Percentiles rank a stretch among this genome's conserved stretches.
phyloP scores from a whole-genome alignment of 2,113 vertebrate genomes.

The Motacilla alba region DNA sequence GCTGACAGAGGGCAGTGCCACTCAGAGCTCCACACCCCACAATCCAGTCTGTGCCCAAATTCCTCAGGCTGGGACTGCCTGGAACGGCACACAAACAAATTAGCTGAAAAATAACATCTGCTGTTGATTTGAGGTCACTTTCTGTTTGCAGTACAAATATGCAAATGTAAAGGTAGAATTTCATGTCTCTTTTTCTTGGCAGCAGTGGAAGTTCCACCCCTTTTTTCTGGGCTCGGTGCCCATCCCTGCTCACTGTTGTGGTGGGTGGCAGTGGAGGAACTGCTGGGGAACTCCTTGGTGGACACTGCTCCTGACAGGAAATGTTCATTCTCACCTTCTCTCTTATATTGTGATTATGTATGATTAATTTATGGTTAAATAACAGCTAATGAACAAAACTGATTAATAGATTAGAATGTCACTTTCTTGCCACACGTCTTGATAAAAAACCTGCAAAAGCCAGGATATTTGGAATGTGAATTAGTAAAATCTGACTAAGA shows the following conservation, averaged over 20 bases:
- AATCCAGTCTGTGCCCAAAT: constrained; percentile 64
- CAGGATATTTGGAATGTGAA: neutral
- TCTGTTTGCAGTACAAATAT: neutral
- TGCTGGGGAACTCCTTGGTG: neutral
- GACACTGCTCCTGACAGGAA: neutral
- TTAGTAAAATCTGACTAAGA: neutral
- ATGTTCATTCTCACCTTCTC: neutral
- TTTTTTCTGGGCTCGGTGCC: neutral
- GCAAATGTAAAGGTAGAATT: neutral
- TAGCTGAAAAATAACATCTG: constrained; percentile 3
- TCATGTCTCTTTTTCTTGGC: neutral
- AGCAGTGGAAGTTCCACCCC: neutral
- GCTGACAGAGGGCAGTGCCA: constrained; percentile 48
- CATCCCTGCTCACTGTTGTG: neutral
- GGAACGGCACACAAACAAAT: constrained; percentile 14
- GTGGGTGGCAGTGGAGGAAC: neutral
- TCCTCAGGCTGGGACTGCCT: constrained; percentile 60
- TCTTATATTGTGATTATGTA: neutral
- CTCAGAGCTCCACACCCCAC: constrained; percentile 13
- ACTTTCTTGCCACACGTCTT: neutral
- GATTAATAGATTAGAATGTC: neutral
- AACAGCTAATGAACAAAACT: neutral
- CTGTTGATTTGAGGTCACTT: neutral
- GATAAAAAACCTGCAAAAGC: neutral
- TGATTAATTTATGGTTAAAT: neutral